A percentile compares a stretch with the other conserved stretches of the same genome.
phyloP scores from a whole-genome alignment of 2,888 invertebrate species.

The Ferdinandea cuprea region DNA sequence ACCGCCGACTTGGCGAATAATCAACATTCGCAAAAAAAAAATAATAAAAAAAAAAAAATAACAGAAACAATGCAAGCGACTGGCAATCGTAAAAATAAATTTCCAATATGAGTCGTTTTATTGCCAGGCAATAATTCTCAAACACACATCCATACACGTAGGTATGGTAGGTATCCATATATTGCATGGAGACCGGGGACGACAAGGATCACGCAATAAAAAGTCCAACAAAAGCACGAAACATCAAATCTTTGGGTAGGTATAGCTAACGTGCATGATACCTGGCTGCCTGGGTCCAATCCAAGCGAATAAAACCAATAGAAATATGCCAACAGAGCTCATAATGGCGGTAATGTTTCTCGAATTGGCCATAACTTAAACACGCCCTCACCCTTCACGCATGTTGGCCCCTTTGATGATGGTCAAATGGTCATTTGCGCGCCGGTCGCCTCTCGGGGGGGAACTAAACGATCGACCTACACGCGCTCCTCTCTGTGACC shows the following conservation, averaged over 20 bases:
- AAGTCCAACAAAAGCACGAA: constrained; percentile 56
- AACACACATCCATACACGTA: constrained; percentile 17
- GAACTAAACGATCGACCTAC: constrained; percentile 40
- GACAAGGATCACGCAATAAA: constrained; percentile 60
- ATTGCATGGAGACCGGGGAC: constrained; percentile 35
- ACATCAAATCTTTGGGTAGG: constrained; percentile 58
- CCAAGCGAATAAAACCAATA: constrained; percentile 39
- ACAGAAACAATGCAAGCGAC: constrained; percentile 53
- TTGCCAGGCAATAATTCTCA: constrained; percentile 76
- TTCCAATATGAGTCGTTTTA: constrained; percentile 77
- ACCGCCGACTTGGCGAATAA: constrained; percentile 37
- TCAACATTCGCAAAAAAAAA: constrained; percentile 61
- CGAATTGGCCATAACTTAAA: constrained; percentile 77
- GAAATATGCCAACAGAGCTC: constrained; percentile 73
- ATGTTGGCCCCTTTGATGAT: neutral
- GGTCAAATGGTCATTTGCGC: neutral
- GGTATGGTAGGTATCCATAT: constrained; percentile 57
- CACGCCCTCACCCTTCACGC: constrained; percentile 64
- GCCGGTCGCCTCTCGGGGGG: neutral
- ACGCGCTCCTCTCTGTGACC: constrained; percentile 27
- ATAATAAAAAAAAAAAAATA: constrained; percentile 32
- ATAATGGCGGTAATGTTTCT: constrained; percentile 78
- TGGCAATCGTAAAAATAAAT: constrained; percentile 77
- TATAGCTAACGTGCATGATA: constrained; percentile 49
- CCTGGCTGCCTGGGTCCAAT: constrained; percentile 17